A percentile compares a stretch with the other conserved stretches of the same genome.
Evolutionary conservation across 2,797 vertebrate genomes (phyloP).

Genomic region (Sebastolobus altivelis): DNA sequence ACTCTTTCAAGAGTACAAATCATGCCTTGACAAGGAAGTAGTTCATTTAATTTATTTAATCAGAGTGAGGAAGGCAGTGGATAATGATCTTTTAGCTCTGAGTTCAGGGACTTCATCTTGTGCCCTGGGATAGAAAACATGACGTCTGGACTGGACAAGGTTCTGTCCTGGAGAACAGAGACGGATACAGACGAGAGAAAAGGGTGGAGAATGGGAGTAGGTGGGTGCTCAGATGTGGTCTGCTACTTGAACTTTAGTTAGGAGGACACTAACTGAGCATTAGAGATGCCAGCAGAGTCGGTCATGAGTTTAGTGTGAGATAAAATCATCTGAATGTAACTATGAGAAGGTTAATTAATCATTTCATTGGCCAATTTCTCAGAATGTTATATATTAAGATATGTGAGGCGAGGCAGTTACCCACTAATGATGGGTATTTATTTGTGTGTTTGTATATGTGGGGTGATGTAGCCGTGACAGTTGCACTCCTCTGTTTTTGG

Average conservation of each 20-base stretch:
- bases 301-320: not conserved
- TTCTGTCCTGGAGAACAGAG: not conserved
- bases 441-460: constrained; percentile 8
- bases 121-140: not conserved
- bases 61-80: not conserved
- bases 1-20: not conserved
- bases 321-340: not conserved
- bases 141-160: not conserved
- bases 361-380: not conserved
- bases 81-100: not conserved
- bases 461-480: not conserved
- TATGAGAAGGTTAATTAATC: not conserved
- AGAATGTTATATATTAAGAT: constrained; percentile 1
- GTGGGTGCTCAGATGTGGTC: not conserved
- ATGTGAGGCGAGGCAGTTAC: not conserved
- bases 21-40: too few species aligned
- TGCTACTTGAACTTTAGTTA: not conserved
- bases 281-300: not conserved
- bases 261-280: not conserved
- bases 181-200: not conserved
- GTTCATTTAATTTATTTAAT: not conserved
- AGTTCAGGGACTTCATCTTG: not conserved
- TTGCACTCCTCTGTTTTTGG: not conserved
- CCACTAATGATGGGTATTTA: not conserved
- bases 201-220: not conserved